Evolutionary conservation across 2,113 vertebrate species (phyloP).

Genomic region (Australoheros scitulus): DNA sequence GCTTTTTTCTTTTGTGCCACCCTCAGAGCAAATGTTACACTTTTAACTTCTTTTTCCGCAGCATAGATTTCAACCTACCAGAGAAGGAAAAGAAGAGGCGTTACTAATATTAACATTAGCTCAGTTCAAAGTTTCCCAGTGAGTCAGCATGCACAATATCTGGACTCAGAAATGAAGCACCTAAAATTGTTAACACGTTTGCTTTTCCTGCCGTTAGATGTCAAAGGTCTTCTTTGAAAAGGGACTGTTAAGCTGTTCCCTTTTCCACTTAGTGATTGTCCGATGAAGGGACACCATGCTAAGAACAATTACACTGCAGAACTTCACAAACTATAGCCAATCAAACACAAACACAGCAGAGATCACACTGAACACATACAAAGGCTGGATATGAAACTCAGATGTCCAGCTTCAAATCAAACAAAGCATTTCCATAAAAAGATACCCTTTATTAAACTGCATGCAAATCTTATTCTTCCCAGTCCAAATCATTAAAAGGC

Average conservation of each 20-base stretch:
- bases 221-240: background rate
- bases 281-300: too few species aligned
- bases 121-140: background rate
- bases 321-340: background rate
- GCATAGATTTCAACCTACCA: background rate
- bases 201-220: background rate
- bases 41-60: background rate
- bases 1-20: background rate
- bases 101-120: background rate
- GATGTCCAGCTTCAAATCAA: background rate
- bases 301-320: background rate
- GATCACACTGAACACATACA: background rate
- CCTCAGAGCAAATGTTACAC: background rate
- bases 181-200: background rate
- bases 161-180: background rate
- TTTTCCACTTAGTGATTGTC: background rate
- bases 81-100: background rate
- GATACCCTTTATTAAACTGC: constrained; percentile 70
- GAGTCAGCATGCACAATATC: background rate
- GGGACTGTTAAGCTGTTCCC: background rate
- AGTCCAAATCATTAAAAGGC: constrained; percentile 5
- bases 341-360: background rate
- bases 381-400: background rate
- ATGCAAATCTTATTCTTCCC: constrained; percentile 37
- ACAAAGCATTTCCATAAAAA: constrained; percentile 55